These are phyloP conservation scores for Escarpia spicata DNA, from an alignment of 2,888 invertebrate species.

Conservation along the genomic window DNA sequence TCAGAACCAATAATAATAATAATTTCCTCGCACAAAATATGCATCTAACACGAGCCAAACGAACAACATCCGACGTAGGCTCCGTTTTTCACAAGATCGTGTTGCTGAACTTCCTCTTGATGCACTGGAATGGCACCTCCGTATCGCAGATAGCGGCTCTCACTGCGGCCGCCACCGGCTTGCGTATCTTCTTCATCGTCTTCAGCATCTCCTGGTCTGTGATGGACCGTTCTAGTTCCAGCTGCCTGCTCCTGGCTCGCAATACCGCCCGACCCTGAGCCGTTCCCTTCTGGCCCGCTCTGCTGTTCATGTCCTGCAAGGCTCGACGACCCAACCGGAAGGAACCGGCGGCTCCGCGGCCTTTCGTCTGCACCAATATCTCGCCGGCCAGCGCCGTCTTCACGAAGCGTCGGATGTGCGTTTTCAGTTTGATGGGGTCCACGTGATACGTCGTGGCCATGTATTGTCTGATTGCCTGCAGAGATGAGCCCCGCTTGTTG, in stretches of 20 bases:
- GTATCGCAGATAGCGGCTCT: neutral
- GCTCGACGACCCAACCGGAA: neutral
- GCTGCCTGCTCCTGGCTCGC: neutral
- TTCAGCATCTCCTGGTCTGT: conserved; percentile 3
- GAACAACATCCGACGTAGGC: neutral
- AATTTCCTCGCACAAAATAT: neutral
- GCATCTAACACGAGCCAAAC: neutral
- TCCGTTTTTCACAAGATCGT: neutral
- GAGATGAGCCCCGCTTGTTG: neutral
- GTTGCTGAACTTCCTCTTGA: neutral
- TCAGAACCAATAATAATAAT: neutral
- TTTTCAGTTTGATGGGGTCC: neutral
- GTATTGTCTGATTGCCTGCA: neutral
- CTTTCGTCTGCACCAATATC: neutral
- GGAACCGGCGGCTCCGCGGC: neutral
- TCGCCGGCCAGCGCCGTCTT: neutral
- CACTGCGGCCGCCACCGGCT: neutral
- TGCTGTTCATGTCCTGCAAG: neutral
- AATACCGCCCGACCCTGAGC: neutral
- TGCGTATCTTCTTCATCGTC: neutral
- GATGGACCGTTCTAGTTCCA: neutral
- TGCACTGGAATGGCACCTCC: conserved; percentile 1
- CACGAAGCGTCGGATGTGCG: conserved; percentile 5
- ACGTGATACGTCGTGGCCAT: neutral
- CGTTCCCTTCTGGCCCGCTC: neutral